Percentiles rank a stretch among this genome's conserved stretches.
Evolutionary conservation across 2,797 vertebrate species (phyloP).

Genomic region (Eidolon dupreanum): DNA sequence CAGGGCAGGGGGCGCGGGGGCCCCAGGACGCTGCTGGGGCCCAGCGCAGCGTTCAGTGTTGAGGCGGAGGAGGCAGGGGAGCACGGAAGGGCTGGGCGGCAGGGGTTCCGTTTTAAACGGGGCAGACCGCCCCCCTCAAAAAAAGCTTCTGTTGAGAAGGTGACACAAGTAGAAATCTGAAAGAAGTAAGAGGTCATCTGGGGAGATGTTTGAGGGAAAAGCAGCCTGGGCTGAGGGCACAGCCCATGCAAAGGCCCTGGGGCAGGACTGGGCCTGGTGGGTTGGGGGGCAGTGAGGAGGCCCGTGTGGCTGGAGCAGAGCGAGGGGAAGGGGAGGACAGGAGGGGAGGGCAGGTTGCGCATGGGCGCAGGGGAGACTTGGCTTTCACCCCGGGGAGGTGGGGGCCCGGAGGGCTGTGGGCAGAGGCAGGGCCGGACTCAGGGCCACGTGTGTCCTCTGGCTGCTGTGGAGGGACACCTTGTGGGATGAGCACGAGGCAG

Average conservation of each 20-base stretch:
- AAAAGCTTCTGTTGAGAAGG: too few species aligned
- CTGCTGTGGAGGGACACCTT: too few species aligned
- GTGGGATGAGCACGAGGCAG: not conserved
- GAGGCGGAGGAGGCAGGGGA: not conserved
- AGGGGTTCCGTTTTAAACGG: not conserved
- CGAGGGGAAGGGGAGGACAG: too few species aligned
- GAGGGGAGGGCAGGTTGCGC: fast-evolving
- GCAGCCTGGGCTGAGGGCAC: not conserved
- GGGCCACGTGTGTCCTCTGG: too few species aligned
- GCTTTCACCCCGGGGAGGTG: not conserved
- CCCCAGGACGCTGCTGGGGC: fast-evolving
- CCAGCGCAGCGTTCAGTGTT: fast-evolving
- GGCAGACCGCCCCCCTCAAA: too few species aligned
- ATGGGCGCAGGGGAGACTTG: not conserved
- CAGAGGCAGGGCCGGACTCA: not conserved
- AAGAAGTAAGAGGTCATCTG: not conserved
- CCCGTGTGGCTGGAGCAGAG: not conserved
- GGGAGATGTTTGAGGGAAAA: fast-evolving
- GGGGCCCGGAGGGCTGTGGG: not conserved
- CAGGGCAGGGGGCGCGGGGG: fast-evolving
- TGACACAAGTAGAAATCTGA: not conserved
- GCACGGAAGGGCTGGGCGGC: too few species aligned
- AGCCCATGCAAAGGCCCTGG: not conserved
- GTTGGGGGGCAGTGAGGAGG: not conserved
- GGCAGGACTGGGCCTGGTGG: fast-evolving